phyloP scores from a whole-genome alignment of 2,888 invertebrate genomes.

The Brenthis hecate region DNA sequence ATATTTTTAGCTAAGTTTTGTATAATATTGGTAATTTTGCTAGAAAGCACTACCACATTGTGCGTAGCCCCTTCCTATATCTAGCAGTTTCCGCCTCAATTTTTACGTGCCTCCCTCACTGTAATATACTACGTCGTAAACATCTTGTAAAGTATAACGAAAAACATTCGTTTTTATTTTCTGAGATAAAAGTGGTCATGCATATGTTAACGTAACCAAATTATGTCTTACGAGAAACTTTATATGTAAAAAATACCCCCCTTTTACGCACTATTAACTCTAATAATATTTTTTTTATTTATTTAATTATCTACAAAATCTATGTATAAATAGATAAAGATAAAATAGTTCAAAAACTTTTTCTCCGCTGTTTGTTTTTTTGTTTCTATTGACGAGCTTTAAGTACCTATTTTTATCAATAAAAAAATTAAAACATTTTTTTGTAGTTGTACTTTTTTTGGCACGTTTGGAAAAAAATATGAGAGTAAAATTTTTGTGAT shows the following conservation, averaged over 20 bases:
- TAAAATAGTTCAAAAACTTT: too few species aligned
- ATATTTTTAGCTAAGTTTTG: too few species aligned
- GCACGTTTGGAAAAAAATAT: too few species aligned
- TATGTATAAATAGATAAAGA: too few species aligned
- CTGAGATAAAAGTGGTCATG: conserved; percentile 42
- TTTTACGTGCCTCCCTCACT: conserved; percentile 35
- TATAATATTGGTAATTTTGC: background rate
- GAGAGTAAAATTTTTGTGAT: too few species aligned
- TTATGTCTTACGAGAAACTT: background rate
- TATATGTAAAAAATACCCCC: background rate
- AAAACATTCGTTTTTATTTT: conserved; percentile 43
- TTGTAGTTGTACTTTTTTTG: too few species aligned
- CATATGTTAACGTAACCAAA: conserved; percentile 33
- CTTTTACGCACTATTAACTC: background rate
- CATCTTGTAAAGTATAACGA: conserved; percentile 43
- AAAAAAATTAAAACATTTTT: too few species aligned
- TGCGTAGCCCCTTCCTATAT: conserved; percentile 27
- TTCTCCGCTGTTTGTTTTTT: background rate
- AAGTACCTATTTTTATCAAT: too few species aligned
- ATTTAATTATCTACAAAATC: background rate
- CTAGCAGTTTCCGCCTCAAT: conserved; percentile 33
- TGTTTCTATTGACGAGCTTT: background rate
- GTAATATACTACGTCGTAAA: conserved; percentile 43
- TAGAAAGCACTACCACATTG: conserved; percentile 15
- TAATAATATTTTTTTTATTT: background rate